Percentiles rank a stretch among this genome's conserved stretches.
phyloP scores from a whole-genome alignment of 1,140 invertebrate species.

The Aphelenchoides besseyi region DNA sequence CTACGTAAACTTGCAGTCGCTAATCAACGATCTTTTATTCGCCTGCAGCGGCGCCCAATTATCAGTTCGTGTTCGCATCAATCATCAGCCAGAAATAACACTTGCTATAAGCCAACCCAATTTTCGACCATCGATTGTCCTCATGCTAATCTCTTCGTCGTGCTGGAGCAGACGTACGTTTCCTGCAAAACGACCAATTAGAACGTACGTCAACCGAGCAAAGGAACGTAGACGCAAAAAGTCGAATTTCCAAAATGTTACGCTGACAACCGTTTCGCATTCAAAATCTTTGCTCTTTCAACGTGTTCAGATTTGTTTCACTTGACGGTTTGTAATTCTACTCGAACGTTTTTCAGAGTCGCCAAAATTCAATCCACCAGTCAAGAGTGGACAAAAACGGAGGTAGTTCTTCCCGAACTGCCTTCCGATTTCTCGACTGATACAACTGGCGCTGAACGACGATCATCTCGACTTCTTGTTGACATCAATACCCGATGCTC shows the following conservation, averaged over 20 bases:
- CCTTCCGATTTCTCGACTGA: too few species aligned
- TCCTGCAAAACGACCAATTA: not conserved
- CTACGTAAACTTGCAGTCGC: not conserved
- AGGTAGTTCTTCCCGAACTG: not conserved
- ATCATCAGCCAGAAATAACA: not conserved
- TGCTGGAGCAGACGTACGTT: too few species aligned
- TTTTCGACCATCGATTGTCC: not conserved
- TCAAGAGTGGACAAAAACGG: not conserved
- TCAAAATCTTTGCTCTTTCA: not conserved
- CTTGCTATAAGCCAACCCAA: not conserved
- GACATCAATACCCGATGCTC: slow-evolving; percentile 6
- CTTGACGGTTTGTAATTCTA: too few species aligned
- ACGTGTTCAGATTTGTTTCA: not conserved
- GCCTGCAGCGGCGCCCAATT: not conserved
- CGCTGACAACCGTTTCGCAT: not conserved
- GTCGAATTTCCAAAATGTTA: not conserved
- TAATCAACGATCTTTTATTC: not conserved
- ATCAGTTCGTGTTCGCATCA: not conserved
- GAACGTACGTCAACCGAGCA: not conserved
- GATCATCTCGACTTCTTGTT: not conserved
- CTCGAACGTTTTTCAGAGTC: too few species aligned
- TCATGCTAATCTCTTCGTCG: too few species aligned
- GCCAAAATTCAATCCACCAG: not conserved
- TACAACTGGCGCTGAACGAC: too few species aligned
- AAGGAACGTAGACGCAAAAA: not conserved